Conservation (phyloP, 30 jellyfish, hydroid and myxozoan genomes). For the Cassiopea andromeda region DNA sequence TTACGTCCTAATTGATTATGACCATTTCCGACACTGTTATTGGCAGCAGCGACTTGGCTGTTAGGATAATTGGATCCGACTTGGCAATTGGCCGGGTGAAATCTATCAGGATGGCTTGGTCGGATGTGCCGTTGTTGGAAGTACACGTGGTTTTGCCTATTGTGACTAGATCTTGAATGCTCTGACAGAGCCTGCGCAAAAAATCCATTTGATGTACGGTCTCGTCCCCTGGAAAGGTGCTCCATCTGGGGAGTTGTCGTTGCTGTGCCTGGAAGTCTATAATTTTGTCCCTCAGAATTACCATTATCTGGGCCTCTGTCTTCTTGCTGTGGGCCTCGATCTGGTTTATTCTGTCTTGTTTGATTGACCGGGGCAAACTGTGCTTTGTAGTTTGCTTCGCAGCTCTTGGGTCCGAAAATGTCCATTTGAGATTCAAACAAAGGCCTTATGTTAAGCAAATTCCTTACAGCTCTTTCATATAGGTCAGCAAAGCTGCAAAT, state of each 20-base stretch:
- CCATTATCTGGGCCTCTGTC: neutral
- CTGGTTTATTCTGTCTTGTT: conserved; percentile 31
- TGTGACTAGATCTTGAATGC: conserved; percentile 56
- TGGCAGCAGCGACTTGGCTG: conserved; percentile 5
- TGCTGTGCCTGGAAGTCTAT: conserved; percentile 13
- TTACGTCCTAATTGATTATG: neutral
- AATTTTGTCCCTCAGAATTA: conserved; percentile 2
- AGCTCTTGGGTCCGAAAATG: conserved; percentile 27
- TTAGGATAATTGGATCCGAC: conserved; percentile 9
- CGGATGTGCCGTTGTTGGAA: conserved; percentile 4
- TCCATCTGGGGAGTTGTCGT: conserved; percentile 5
- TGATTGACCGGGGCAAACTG: conserved; percentile 1
- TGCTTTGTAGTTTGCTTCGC: conserved; percentile 8
- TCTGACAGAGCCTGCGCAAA: conserved; percentile 67
- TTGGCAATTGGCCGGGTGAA: conserved; percentile 1
- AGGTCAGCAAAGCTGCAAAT: conserved; percentile 73
- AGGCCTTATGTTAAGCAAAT: conserved; percentile 80
- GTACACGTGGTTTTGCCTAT: neutral
- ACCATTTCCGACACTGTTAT: conserved; percentile 12
- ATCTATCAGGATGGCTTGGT: conserved; percentile 5
- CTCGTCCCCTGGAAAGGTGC: conserved; percentile 18
- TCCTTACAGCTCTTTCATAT: conserved; percentile 79
- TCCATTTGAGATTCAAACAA: conserved; percentile 63
- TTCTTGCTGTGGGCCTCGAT: conserved; percentile 21
- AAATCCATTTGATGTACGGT: conserved; percentile 48